Evolutionary conservation across 2,888 invertebrate genomes (phyloP).

Genomic region (Cecidostiba fungosa): DNA sequence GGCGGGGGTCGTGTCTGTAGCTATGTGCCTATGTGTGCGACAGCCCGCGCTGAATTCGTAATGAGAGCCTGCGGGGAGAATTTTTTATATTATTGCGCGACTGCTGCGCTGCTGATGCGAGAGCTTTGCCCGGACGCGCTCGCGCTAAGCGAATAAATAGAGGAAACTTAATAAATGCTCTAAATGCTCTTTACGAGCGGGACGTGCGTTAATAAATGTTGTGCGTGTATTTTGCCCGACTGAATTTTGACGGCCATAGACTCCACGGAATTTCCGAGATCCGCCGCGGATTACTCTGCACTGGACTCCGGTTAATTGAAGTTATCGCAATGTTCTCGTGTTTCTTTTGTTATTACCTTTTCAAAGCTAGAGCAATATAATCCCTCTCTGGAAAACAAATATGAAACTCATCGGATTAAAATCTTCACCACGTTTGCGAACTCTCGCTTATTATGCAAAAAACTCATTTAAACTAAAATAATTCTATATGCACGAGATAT

Average conservation of each 20-base stretch:
- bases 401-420: too few relatives aligned
- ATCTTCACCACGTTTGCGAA: too few relatives aligned
- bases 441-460: too few relatives aligned
- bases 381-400: too few relatives aligned
- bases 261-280: background rate
- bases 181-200: slow-evolving; percentile 2
- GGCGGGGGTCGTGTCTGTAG: background rate
- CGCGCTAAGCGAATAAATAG: slow-evolving; percentile 10
- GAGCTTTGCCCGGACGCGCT: slow-evolving; percentile 29
- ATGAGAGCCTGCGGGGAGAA: slow-evolving; percentile 45
- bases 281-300: background rate
- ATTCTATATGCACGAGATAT: too few relatives aligned
- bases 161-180: slow-evolving; percentile 34
- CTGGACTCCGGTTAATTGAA: background rate
- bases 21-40: background rate
- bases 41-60: slow-evolving; percentile 52
- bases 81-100: slow-evolving; percentile 45
- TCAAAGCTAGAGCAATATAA: too few relatives aligned
- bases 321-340: background rate
- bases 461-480: too few relatives aligned
- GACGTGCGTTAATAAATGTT: slow-evolving; percentile 9
- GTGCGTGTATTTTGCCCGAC: background rate
- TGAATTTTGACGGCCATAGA: background rate
- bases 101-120: slow-evolving; percentile 21
- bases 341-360: background rate